A percentile compares a stretch with the other conserved stretches of the same genome.
Conservation (phyloP, 2,113 vertebrate genomes). For the Progne subis region DNA sequence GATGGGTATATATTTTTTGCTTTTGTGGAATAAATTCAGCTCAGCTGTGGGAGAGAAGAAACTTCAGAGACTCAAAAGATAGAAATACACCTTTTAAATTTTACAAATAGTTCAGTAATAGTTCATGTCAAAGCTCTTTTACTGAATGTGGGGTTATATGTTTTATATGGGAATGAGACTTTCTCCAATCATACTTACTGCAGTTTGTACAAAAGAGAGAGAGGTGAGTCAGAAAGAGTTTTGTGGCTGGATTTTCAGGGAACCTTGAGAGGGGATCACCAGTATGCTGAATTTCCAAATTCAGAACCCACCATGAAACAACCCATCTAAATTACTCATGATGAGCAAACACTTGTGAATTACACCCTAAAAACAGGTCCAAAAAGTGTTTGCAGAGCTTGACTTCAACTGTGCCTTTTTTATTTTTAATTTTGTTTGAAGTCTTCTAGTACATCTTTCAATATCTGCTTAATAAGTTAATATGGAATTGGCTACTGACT, state of each 20-base stretch:
- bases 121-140: neutral
- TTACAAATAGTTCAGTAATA: neutral
- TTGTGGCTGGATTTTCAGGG: constrained; percentile 45
- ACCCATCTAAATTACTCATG: neutral
- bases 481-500: neutral
- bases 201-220: neutral
- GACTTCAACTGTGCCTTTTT: neutral
- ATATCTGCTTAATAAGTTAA: neutral
- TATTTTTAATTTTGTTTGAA: neutral
- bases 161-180: neutral
- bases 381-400: neutral
- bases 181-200: neutral
- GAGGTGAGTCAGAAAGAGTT: constrained; percentile 21
- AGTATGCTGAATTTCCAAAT: constrained; percentile 30
- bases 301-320: constrained; percentile 26
- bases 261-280: constrained; percentile 6
- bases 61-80: neutral
- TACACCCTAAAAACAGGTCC: neutral
- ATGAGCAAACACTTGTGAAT: neutral
- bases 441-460: neutral
- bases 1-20: neutral
- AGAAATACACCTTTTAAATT: neutral
- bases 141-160: neutral
- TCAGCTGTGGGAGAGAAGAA: neutral
- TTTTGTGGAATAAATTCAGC: neutral